Evolutionary conservation across 2,797 vertebrate genomes (phyloP).

Genomic region (Sciurus carolinensis): DNA sequence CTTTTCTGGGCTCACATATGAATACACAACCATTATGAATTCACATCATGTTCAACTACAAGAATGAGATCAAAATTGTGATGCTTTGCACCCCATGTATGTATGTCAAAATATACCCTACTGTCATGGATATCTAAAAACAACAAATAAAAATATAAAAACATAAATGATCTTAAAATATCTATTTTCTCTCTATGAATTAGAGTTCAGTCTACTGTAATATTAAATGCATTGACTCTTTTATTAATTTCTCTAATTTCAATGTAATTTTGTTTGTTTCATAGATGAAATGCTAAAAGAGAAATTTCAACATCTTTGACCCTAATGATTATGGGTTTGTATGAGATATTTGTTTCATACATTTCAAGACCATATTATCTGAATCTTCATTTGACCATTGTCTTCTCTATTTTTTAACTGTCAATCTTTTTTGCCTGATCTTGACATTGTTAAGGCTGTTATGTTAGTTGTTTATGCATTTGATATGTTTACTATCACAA

Average conservation of each 20-base stretch:
- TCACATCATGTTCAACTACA: too few relatives aligned
- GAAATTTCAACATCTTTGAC: neutral
- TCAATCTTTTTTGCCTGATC: neutral
- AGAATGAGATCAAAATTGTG: too few relatives aligned
- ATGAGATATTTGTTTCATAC: neutral
- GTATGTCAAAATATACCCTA: too few relatives aligned
- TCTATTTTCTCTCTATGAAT: neutral
- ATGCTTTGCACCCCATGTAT: too few relatives aligned
- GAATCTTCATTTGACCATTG: neutral
- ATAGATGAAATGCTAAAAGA: neutral
- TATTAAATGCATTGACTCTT: neutral
- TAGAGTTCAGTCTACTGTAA: neutral
- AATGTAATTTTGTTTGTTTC: neutral
- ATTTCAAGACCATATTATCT: neutral
- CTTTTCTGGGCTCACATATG: too few relatives aligned
- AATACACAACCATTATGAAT: too few relatives aligned
- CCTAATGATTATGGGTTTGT: neutral
- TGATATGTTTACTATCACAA: neutral
- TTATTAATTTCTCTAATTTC: constrained; percentile 1
- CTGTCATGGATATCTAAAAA: too few relatives aligned
- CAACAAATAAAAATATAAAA: neutral
- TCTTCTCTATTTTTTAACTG: neutral
- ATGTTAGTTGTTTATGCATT: neutral
- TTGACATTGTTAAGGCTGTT: neutral
- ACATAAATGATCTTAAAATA: too few relatives aligned